Base-by-base conservation (phyloP, 2,797 vertebrate species). In the Chrysocyon brachyurus region DNA sequence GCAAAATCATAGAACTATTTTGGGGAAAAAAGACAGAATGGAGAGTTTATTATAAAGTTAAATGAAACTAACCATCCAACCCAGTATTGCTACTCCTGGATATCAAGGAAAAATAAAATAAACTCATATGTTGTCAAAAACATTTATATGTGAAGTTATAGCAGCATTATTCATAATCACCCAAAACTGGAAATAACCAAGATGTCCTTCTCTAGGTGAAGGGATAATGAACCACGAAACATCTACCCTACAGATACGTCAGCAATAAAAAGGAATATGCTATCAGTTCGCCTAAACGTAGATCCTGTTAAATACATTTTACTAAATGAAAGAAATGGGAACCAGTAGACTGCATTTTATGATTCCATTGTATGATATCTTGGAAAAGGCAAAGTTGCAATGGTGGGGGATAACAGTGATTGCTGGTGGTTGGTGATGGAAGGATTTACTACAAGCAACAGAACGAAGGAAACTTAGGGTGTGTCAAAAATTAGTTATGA, bases 41-140 rank as follows among this genome's bases (percentile, higher is more conserved):
- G 10, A 14, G 12, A 36, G 15, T 73, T 72, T 63, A 56, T 73
- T 66, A 52, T 36, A 26, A 66, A 59, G 33, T 90, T 75, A 84
- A 90, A 36, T 5, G 57, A 59, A 82, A 59, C 28, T 66, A 77
- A 63, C 7, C 49, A 46, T 66, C 33, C 1, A 56, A n/a, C 10
- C 33, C 26, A n/a, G 5, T 9, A 57, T 15, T 28, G 59, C 28
- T 49, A 68, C 16, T 40, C 21, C 14, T 94, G 24, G 31, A 61
- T 33, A 90, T 6, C 36, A 16, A 59, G 8, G 36, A 66, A 59
- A 94, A 94, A 90, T 75, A 83, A 94, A 90, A 68, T 75, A 61
- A 93, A 77, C n/a, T 54, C 17, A 14, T 8, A 33, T 28, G 1
- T 26, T 72, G 16, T 31, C 19, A 40, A 75, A 81, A 56, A 79